phyloP scores from a whole-genome alignment of 2,888 invertebrate genomes.

The Drosophila monieri region DNA sequence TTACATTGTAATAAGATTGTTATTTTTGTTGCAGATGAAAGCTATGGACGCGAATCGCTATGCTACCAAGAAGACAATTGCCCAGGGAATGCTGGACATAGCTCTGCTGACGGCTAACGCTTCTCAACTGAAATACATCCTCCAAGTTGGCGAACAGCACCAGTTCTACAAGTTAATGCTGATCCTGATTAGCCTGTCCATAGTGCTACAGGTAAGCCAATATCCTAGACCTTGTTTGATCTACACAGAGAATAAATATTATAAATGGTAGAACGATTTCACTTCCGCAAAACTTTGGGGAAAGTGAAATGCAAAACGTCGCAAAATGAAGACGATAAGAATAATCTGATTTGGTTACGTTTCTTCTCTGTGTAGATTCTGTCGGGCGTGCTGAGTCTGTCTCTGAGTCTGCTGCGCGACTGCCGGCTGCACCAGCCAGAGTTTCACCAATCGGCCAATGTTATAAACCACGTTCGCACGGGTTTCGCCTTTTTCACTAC shows the following conservation, averaged over 20 bases:
- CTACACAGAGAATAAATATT: constrained; percentile 35
- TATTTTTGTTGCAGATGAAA: constrained; percentile 86
- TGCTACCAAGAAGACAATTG: constrained; percentile 96
- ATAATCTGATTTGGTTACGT: constrained; percentile 19
- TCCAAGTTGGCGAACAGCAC: constrained; percentile 92
- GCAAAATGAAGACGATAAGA: neutral
- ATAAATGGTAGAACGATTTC: neutral
- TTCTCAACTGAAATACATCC: constrained; percentile 93
- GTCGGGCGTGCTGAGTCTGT: constrained; percentile 89
- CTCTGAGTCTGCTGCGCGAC: constrained; percentile 90
- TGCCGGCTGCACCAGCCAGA: constrained; percentile 90
- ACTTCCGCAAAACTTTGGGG: neutral
- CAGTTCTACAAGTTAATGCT: constrained; percentile 94
- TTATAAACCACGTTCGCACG: constrained; percentile 89
- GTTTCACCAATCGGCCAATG: constrained; percentile 88
- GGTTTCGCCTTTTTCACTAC: constrained; percentile 90
- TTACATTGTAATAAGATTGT: too few species aligned
- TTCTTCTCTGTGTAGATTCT: constrained; percentile 86
- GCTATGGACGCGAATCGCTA: constrained; percentile 93
- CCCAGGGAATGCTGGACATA: constrained; percentile 95
- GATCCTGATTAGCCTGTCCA: constrained; percentile 91
- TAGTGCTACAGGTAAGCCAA: constrained; percentile 90
- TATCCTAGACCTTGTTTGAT: constrained; percentile 2
- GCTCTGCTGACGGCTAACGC: constrained; percentile 94
- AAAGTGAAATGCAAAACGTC: neutral